phyloP scores from a whole-genome alignment of 2,797 vertebrate genomes.

The Botia kubotai region DNA sequence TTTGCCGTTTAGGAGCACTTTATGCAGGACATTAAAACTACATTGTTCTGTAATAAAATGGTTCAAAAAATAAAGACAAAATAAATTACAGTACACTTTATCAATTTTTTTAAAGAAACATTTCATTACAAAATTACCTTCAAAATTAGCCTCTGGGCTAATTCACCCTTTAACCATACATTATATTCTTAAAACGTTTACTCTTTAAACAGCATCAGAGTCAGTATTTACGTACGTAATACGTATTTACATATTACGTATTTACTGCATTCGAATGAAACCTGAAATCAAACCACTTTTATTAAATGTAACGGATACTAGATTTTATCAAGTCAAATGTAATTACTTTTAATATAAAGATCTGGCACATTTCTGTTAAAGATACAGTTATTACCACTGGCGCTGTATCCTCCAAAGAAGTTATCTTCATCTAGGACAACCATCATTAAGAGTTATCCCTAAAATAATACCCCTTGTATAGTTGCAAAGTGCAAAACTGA shows the following conservation, averaged over 20 bases:
- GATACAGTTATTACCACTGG: conserved; percentile 68
- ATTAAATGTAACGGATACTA: conserved; percentile 51
- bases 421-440: conserved; percentile 53
- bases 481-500: conserved; percentile 95
- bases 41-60: conserved; percentile 38
- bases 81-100: conserved; percentile 58
- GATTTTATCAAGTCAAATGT: conserved; percentile 58
- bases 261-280: conserved; percentile 58
- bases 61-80: conserved; percentile 41
- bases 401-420: conserved; percentile 68
- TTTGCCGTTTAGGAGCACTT: conserved; percentile 71
- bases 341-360: conserved; percentile 69
- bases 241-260: conserved; percentile 55
- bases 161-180: conserved; percentile 53
- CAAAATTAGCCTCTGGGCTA: conserved; percentile 50
- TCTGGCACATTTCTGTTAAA: conserved; percentile 71
- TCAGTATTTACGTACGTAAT: conserved; percentile 34
- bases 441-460: conserved; percentile 72
- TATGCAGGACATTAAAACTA: conserved; percentile 42
- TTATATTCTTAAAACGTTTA: conserved; percentile 26
- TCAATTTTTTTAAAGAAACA: conserved; percentile 61
- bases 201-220: conserved; percentile 35
- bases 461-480: conserved; percentile 92
- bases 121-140: conserved; percentile 63
- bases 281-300: conserved; percentile 46